phyloP scores from a whole-genome alignment of 2,888 invertebrate species.

The Uloborus plumipes region DNA sequence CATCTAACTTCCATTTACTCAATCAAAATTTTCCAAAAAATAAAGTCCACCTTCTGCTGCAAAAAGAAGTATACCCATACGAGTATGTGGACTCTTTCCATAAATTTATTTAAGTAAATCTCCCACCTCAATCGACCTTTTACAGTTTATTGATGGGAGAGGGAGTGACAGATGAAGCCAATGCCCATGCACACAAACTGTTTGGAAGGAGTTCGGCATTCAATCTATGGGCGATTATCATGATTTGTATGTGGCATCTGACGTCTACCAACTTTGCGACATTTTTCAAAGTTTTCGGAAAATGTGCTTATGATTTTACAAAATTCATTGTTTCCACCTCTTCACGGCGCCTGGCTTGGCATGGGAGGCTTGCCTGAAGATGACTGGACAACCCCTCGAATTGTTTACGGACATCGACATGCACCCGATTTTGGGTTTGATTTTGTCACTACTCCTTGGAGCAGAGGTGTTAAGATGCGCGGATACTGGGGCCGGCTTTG shows the following conservation, averaged over 20 bases:
- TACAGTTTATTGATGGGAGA: neutral
- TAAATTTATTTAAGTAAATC: neutral
- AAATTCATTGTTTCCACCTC: constrained; percentile 67
- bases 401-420: constrained; percentile 66
- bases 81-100: neutral
- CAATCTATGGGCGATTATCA: constrained; percentile 67
- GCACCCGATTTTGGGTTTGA: too few relatives aligned
- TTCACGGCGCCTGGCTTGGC: constrained; percentile 66
- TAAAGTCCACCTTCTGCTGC: neutral
- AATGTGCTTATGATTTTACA: constrained; percentile 64
- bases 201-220: constrained; percentile 59
- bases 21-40: neutral
- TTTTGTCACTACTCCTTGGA: too few relatives aligned
- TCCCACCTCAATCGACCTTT: neutral
- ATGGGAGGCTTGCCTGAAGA: constrained; percentile 59
- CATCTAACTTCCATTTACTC: neutral
- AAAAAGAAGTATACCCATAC: neutral
- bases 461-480: too few relatives aligned
- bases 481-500: too few relatives aligned
- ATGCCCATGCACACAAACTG: neutral
- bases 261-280: constrained; percentile 66
- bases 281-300: constrained; percentile 68
- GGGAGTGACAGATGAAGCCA: neutral
- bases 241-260: constrained; percentile 66
- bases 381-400: constrained; percentile 63